Conservation (phyloP, 2,888 invertebrate species). For the Drosophila formosana region DNA sequence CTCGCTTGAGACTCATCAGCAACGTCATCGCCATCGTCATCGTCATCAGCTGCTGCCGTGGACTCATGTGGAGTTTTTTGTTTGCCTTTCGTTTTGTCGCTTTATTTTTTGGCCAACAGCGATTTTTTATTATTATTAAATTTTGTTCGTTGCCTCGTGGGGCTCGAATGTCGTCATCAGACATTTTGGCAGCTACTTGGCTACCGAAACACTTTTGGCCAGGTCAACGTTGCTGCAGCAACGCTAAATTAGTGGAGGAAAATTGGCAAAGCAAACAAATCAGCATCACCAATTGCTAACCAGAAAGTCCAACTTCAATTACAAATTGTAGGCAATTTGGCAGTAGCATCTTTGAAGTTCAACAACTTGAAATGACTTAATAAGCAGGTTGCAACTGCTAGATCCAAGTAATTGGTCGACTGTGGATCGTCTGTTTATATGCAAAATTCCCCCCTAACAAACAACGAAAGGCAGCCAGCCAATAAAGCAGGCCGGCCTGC, state of each 20-base stretch:
- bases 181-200: slow-evolving; percentile 50
- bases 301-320: not conserved
- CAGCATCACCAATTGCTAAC: not conserved
- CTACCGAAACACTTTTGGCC: slow-evolving; percentile 45
- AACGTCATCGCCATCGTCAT: slow-evolving; percentile 21
- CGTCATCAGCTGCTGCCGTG: slow-evolving; percentile 16
- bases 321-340: slow-evolving; percentile 13
- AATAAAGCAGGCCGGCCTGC: slow-evolving; percentile 24
- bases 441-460: slow-evolving; percentile 63
- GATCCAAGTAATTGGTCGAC: slow-evolving; percentile 39
- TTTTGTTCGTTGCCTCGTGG: slow-evolving; percentile 17
- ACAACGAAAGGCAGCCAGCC: slow-evolving; percentile 37
- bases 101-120: slow-evolving; percentile 32
- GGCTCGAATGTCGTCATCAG: slow-evolving; percentile 45
- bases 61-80: slow-evolving; percentile 18
- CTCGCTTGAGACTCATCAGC: slow-evolving; percentile 50
- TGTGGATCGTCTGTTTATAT: slow-evolving; percentile 48
- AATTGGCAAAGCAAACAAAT: slow-evolving; percentile 15
- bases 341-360: slow-evolving; percentile 60
- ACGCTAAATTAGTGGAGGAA: slow-evolving; percentile 10
- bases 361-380: slow-evolving; percentile 65
- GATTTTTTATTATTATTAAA: slow-evolving; percentile 51
- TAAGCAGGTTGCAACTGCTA: slow-evolving; percentile 58
- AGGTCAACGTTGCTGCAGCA: slow-evolving; percentile 15
- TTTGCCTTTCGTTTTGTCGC: slow-evolving; percentile 5